These are phyloP conservation scores for Homalodisca vitripennis DNA, from an alignment of 1,140 invertebrate species.

Conservation along the genomic window DNA sequence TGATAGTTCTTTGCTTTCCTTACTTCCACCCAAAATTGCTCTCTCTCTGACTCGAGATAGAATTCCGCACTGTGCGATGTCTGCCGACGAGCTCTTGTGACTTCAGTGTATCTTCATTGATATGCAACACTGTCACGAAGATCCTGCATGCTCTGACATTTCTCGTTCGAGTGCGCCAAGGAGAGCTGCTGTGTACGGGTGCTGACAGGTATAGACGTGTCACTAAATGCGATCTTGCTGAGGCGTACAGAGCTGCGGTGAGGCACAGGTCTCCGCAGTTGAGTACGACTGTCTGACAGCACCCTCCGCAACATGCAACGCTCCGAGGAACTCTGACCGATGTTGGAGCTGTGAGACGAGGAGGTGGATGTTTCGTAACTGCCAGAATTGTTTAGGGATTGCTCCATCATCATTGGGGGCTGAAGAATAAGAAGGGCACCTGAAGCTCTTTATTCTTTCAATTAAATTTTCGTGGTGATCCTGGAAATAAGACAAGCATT, in stretches of 20 bases:
- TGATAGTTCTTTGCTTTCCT: constrained; percentile 9
- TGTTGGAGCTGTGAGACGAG: neutral
- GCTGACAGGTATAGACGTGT: constrained; percentile 34
- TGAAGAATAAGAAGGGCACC: neutral
- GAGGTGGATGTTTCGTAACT: constrained; percentile 4
- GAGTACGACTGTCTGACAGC: constrained; percentile 4
- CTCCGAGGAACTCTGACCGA: neutral
- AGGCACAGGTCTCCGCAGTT: neutral
- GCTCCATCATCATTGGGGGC: neutral
- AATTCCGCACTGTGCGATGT: too few species aligned
- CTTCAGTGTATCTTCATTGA: constrained; percentile 16
- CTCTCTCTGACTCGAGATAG: neutral
- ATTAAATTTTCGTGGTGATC: neutral
- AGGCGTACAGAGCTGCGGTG: constrained; percentile 11
- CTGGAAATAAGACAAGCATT: too few species aligned
- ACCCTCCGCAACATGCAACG: constrained; percentile 3
- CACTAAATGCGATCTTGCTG: constrained; percentile 36
- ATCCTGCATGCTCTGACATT: constrained; percentile 30
- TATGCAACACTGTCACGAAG: neutral
- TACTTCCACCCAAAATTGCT: constrained; percentile 14
- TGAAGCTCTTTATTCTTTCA: constrained; percentile 1
- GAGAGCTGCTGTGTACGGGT: constrained; percentile 1
- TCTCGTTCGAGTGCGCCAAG: neutral
- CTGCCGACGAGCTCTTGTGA: too few species aligned
- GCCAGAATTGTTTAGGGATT: neutral